Evolutionary conservation across 2,113 vertebrate species (phyloP).

Genomic region (Thamnophis sirtalis): DNA sequence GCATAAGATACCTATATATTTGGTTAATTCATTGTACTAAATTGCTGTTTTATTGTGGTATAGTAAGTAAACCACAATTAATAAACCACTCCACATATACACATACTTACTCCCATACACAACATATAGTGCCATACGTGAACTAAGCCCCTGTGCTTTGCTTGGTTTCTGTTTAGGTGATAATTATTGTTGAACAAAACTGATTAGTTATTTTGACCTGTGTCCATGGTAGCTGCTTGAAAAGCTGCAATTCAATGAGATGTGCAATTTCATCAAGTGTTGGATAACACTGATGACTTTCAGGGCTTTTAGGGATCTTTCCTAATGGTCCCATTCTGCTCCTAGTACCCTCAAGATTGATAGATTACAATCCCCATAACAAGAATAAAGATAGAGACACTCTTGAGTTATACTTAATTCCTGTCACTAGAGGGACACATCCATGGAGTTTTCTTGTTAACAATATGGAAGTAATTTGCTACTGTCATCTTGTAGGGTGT

Average conservation of each 20-base stretch:
- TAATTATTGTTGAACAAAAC: background rate
- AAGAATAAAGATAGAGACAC: background rate
- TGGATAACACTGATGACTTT: background rate
- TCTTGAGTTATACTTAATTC: background rate
- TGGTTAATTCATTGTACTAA: background rate
- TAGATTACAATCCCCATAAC: background rate
- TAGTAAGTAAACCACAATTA: background rate
- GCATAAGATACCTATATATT: background rate
- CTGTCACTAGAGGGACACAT: background rate
- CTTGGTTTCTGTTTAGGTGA: background rate
- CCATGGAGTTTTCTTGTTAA: background rate
- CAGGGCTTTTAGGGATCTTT: background rate
- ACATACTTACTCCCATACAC: background rate
- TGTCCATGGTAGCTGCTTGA: background rate
- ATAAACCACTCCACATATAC: background rate
- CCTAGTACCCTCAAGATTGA: background rate
- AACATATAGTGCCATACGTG: background rate
- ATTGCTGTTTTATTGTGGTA: background rate
- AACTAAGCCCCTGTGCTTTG: background rate
- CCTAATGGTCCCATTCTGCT: background rate
- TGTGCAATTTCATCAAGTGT: background rate
- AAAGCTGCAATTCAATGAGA: background rate
- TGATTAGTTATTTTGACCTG: background rate
- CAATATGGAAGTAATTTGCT: background rate
- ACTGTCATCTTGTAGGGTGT: background rate